These are phyloP conservation scores for Cichlasoma orientale DNA, from an alignment of 2,797 vertebrate species.

Conservation along the genomic window DNA sequence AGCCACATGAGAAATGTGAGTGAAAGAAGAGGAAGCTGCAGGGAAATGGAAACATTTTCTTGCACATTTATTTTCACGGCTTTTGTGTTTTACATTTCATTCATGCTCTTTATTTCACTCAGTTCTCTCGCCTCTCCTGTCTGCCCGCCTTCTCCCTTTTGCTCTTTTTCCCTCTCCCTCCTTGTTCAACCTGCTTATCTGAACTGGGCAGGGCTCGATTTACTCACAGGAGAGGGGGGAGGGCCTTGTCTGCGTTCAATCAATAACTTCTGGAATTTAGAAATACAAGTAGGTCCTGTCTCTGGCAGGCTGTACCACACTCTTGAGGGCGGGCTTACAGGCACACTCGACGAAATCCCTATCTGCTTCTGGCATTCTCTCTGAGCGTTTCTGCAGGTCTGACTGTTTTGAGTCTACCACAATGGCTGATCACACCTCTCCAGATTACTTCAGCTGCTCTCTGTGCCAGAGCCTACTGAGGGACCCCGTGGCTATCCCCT, in stretches of 20 bases:
- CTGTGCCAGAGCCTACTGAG: slow-evolving; percentile 83
- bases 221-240: slow-evolving; percentile 72
- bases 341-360: slow-evolving; percentile 49
- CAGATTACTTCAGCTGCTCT: slow-evolving; percentile 86
- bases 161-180: slow-evolving; percentile 49
- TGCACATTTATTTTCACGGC: slow-evolving; percentile 33
- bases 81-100: slow-evolving; percentile 71
- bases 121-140: slow-evolving; percentile 44
- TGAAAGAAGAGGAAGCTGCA: slow-evolving; percentile 46
- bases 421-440: slow-evolving; percentile 82
- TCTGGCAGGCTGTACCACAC: slow-evolving; percentile 77
- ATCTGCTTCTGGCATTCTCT: slow-evolving; percentile 53
- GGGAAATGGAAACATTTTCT: slow-evolving; percentile 48
- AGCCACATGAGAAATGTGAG: slow-evolving; percentile 64
- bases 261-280: slow-evolving; percentile 87
- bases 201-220: slow-evolving; percentile 76
- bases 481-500: slow-evolving; percentile 86
- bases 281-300: slow-evolving; percentile 82
- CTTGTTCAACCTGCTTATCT: slow-evolving; percentile 84
- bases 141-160: slow-evolving; percentile 40
- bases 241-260: slow-evolving; percentile 84
- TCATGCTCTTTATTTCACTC: slow-evolving; percentile 66
- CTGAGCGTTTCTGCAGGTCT: slow-evolving; percentile 57
- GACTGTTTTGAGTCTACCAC: slow-evolving; percentile 50
- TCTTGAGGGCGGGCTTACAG: slow-evolving; percentile 71